Conservation (phyloP, 2,797 vertebrate species). For the Amniataba percoides region DNA sequence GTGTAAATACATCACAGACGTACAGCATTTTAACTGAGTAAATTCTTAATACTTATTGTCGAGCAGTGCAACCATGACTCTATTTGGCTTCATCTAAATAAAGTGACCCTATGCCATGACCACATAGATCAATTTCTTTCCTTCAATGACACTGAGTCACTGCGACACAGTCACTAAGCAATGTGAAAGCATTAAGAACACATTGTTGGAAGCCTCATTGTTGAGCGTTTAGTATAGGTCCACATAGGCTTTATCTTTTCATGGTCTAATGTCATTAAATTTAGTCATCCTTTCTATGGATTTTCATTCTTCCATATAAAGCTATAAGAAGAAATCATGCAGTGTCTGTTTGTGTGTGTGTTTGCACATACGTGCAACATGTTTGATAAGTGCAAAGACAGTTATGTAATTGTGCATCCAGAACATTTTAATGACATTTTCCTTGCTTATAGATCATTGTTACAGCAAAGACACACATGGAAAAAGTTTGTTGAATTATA, state of each 20-base stretch:
- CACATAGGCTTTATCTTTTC: slow-evolving; percentile 30
- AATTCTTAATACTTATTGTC: slow-evolving; percentile 12
- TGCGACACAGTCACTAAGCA: slow-evolving; percentile 13
- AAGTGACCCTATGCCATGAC: slow-evolving; percentile 30
- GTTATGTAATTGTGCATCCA: not conserved
- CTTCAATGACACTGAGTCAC: slow-evolving; percentile 26
- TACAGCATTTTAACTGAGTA: not conserved
- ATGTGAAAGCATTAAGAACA: slow-evolving; percentile 10
- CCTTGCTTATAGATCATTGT: not conserved
- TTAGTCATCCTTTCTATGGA: slow-evolving; percentile 2
- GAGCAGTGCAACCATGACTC: slow-evolving; percentile 3
- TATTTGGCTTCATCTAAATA: slow-evolving; percentile 1
- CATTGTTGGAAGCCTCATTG: slow-evolving; percentile 19
- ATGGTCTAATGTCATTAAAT: slow-evolving; percentile 30
- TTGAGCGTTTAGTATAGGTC: slow-evolving; percentile 12
- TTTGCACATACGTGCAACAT: not conserved
- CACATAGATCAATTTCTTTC: slow-evolving; percentile 23
- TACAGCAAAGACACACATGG: not conserved
- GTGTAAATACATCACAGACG: not conserved
- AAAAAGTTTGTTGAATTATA: not conserved
- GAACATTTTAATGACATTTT: not conserved
- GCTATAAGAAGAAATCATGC: not conserved
- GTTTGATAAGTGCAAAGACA: slow-evolving; percentile 1
- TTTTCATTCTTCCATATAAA: slow-evolving; percentile 12
- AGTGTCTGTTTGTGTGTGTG: not conserved